phyloP scores from a whole-genome alignment of 2,113 vertebrate genomes.

The Caloenas nicobarica region DNA sequence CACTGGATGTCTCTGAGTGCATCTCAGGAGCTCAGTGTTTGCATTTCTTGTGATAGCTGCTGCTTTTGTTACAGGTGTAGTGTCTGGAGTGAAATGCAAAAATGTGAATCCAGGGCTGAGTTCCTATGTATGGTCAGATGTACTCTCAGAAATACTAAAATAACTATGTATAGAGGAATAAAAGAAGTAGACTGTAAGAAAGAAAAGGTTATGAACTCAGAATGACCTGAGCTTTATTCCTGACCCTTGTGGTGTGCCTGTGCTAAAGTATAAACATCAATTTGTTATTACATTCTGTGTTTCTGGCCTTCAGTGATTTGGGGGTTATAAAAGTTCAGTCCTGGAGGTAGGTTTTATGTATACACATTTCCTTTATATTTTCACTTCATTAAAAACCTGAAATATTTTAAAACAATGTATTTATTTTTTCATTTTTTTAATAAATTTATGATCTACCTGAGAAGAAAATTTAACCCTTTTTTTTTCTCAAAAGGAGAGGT shows the following conservation, averaged over 20 bases:
- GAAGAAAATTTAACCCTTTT: rapidly evolving
- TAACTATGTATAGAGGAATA: background rate
- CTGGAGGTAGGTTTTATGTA: background rate
- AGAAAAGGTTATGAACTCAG: background rate
- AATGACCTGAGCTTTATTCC: background rate
- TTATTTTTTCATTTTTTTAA: background rate
- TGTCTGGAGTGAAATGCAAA: background rate
- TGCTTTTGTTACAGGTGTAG: background rate
- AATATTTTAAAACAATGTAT: background rate
- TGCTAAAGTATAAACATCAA: background rate
- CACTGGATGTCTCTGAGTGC: too few species aligned
- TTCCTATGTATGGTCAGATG: background rate
- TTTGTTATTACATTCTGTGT: background rate
- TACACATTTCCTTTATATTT: background rate
- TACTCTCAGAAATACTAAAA: background rate
- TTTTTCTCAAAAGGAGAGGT: background rate
- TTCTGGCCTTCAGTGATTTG: background rate
- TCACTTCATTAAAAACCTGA: background rate
- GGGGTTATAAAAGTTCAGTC: background rate
- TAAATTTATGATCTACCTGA: background rate
- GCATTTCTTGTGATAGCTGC: background rate
- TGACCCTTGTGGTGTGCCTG: background rate
- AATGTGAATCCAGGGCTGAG: background rate
- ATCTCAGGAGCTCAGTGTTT: background rate
- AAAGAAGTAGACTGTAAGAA: background rate